Evolutionary conservation across 2,113 vertebrate genomes (phyloP).

Genomic region (Gasterosteus aculeatus): DNA sequence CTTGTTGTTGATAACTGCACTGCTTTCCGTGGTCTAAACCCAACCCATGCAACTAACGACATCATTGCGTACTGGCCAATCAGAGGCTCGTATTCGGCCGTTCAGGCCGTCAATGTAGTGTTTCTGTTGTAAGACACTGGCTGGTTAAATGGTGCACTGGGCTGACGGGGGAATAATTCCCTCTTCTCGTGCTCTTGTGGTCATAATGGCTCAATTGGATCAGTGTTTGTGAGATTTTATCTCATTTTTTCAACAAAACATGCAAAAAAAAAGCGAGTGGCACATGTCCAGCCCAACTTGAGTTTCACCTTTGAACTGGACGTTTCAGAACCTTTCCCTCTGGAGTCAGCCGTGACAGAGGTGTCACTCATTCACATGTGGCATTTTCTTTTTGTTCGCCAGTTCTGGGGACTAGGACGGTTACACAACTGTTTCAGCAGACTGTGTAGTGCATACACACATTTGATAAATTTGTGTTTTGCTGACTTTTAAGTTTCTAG

Average conservation of each 20-base stretch:
- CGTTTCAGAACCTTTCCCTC: background rate
- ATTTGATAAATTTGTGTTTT: slow-evolving; percentile 4
- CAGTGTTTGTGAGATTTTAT: background rate
- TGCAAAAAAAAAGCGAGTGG: background rate
- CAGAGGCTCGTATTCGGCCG: background rate
- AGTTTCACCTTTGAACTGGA: background rate
- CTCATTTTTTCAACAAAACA: background rate
- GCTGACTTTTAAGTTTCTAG: slow-evolving; percentile 39
- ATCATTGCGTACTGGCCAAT: background rate
- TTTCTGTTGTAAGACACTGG: background rate
- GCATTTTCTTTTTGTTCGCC: slow-evolving; percentile 5
- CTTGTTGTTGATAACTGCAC: background rate
- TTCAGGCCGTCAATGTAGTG: background rate
- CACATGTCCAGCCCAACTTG: background rate
- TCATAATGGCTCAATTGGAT: background rate
- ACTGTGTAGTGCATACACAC: background rate
- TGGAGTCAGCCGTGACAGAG: background rate
- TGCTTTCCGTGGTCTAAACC: no score
- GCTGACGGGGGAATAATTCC: background rate
- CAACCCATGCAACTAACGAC: background rate
- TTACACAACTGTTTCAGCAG: background rate
- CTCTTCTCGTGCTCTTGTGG: background rate
- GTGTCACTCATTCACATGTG: background rate
- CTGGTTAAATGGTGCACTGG: background rate
- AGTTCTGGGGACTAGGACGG: background rate